These are phyloP conservation scores for Anoplolepis gracilipes DNA, from an alignment of 1,140 invertebrate species.

Conservation along the genomic window DNA sequence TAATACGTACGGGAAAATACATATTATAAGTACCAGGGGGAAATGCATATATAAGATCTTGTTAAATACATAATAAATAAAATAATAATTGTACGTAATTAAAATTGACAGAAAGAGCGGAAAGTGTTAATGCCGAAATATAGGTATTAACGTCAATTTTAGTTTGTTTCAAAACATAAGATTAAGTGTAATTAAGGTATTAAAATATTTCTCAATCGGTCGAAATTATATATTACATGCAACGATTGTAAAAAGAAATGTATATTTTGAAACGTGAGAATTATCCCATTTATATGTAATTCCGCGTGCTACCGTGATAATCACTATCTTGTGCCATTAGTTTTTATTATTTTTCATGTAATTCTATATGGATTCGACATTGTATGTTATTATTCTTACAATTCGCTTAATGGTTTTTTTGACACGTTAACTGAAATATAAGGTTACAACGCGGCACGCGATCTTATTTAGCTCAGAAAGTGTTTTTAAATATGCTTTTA, in stretches of 20 bases:
- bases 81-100: not conserved
- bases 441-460: conserved; percentile 1
- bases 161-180: not conserved
- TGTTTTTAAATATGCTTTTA: not conserved
- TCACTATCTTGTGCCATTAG: not conserved
- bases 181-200: conserved; percentile 23
- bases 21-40: not conserved
- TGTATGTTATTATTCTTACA: not conserved
- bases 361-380: not conserved
- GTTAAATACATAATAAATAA: not conserved
- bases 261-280: not conserved
- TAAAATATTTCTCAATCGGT: conserved; percentile 41
- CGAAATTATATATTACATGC: conserved; percentile 7
- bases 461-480: not conserved
- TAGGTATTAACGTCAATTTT: conserved; percentile 21
- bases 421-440: conserved; percentile 27
- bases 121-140: not conserved
- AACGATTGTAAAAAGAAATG: not conserved
- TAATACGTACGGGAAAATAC: not conserved
- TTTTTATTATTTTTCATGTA: conserved; percentile 27
- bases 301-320: conserved; percentile 27
- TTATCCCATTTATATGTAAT: conserved; percentile 11
- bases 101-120: not conserved
- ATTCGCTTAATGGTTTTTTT: conserved; percentile 18
- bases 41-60: not conserved